Evolutionary conservation across 2,113 vertebrate species (phyloP).

Genomic region (Proteles cristata): DNA sequence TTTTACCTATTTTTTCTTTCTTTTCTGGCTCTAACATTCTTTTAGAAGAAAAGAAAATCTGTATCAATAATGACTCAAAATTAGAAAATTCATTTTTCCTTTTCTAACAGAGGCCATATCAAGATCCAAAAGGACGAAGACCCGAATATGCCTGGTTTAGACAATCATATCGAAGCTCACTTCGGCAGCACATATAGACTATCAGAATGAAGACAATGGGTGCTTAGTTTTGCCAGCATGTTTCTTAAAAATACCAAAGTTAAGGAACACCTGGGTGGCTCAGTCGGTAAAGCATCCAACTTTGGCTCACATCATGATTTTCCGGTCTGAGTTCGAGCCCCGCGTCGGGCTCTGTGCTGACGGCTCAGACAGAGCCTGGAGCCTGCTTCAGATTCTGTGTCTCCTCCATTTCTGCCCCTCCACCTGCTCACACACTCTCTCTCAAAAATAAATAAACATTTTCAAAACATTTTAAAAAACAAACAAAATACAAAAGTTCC

Average conservation of each 20-base stretch:
- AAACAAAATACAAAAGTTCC: background rate
- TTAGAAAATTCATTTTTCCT: background rate
- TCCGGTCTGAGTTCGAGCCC: too few relatives aligned
- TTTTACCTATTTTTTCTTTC: slow-evolving; percentile 27
- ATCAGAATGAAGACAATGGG: slow-evolving; percentile 6
- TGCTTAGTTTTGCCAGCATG: background rate
- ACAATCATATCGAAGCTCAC: background rate
- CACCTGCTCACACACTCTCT: too few relatives aligned
- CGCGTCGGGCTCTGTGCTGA: too few relatives aligned
- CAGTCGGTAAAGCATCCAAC: too few relatives aligned
- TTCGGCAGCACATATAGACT: background rate
- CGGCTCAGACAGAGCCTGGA: too few relatives aligned
- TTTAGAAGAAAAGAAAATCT: background rate
- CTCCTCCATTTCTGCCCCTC: too few relatives aligned
- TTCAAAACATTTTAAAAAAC: too few relatives aligned
- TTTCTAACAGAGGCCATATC: background rate
- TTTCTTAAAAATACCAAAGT: slow-evolving; percentile 8
- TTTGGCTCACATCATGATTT: too few relatives aligned
- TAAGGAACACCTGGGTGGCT: too few relatives aligned
- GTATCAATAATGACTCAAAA: background rate
- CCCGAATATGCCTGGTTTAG: background rate
- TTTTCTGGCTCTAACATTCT: background rate
- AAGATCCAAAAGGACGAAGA: background rate
- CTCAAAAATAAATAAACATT: too few relatives aligned
- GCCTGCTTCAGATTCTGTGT: too few relatives aligned